Evolutionary conservation across 2,113 vertebrate species (phyloP).

Genomic region (Aegithalos caudatus): DNA sequence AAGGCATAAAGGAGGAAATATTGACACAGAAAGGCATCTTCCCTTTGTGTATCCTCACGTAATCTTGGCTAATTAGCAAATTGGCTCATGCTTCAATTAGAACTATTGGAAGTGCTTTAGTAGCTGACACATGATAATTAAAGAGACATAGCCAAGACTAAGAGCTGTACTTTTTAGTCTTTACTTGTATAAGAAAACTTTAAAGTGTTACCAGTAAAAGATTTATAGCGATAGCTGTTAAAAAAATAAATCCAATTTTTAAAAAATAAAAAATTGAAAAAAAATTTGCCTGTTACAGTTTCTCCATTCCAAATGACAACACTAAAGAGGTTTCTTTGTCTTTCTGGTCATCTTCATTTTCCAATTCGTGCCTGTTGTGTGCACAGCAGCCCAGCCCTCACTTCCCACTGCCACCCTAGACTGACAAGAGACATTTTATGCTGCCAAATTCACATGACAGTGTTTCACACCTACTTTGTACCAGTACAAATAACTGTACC

Average conservation of each 20-base stretch:
- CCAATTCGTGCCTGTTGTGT: neutral
- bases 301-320: neutral
- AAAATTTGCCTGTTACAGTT: neutral
- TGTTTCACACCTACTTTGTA: neutral
- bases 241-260: neutral
- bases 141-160: conserved; percentile 12
- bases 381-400: neutral
- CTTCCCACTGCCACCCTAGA: neutral
- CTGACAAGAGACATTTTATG: neutral
- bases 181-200: neutral
- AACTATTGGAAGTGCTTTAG: conserved; percentile 45
- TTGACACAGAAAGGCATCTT: conserved; percentile 4
- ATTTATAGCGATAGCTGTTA: neutral
- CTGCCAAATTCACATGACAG: neutral
- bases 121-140: conserved; percentile 27
- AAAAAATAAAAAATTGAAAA: neutral
- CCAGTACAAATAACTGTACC: neutral
- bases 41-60: conserved; percentile 3
- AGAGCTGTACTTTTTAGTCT: neutral
- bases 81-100: conserved; percentile 47
- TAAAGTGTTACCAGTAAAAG: neutral
- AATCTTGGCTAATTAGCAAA: conserved; percentile 56
- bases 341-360: neutral
- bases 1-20: conserved; percentile 12
- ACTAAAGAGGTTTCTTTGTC: neutral